Percentiles rank a stretch among this genome's conserved stretches.
Evolutionary conservation across 2,797 vertebrate genomes (phyloP).

Genomic region (Spheniscus humboldti): DNA sequence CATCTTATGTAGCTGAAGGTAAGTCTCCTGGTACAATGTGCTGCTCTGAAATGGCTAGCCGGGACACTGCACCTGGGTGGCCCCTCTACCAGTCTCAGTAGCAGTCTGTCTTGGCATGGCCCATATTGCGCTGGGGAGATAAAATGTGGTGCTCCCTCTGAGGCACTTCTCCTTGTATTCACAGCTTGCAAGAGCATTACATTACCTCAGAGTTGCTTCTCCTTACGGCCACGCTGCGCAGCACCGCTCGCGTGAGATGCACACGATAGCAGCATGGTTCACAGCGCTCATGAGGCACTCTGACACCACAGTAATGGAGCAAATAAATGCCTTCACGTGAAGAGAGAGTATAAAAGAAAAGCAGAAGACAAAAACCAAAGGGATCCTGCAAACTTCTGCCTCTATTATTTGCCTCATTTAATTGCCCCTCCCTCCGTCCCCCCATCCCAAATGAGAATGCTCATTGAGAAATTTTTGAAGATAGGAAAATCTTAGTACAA

Average conservation of each 20-base stretch:
- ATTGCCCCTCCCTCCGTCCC: neutral
- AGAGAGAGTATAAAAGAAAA: neutral
- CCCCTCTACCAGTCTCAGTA: neutral
- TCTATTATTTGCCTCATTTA: neutral
- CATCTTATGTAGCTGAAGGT: neutral
- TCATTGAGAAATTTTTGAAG: neutral
- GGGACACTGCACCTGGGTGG: neutral
- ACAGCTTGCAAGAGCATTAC: neutral
- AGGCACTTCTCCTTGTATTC: neutral
- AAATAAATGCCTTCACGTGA: neutral
- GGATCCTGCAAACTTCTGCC: neutral
- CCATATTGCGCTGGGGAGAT: neutral
- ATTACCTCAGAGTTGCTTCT: neutral
- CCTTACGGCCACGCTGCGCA: neutral
- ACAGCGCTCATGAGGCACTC: neutral
- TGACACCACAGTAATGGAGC: neutral
- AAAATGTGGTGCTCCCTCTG: neutral
- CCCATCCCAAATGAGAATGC: neutral
- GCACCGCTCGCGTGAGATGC: accelerated
- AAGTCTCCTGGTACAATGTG: neutral
- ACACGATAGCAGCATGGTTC: accelerated
- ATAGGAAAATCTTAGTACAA: neutral
- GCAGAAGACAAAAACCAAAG: neutral
- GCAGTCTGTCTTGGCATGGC: neutral
- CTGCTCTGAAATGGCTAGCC: neutral